Evolutionary conservation across 2,113 vertebrate species (phyloP).

Genomic region (Hystrix brachyura): DNA sequence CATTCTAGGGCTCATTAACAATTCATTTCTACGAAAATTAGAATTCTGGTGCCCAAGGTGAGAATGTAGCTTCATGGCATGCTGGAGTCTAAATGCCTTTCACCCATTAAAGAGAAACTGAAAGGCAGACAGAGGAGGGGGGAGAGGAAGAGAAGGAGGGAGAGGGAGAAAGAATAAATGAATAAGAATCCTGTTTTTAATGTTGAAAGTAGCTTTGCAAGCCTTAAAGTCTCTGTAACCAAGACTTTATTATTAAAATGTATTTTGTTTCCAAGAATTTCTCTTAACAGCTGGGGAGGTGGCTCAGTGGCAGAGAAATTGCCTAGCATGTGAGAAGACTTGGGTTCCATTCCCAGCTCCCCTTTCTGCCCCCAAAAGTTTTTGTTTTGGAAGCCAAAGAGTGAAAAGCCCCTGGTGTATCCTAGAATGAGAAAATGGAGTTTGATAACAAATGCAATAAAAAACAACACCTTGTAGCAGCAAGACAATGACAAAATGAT

Average conservation of each 20-base stretch:
- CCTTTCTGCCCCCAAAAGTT: neutral
- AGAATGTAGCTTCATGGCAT: slow-evolving; percentile 10
- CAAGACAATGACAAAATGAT: neutral
- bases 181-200: slow-evolving; percentile 41
- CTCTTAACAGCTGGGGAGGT: neutral
- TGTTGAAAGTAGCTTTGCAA: neutral
- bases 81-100: slow-evolving; percentile 1
- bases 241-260: neutral
- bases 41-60: slow-evolving; percentile 38
- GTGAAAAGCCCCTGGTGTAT: neutral
- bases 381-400: neutral
- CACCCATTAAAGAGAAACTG: neutral
- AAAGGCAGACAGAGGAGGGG: neutral
- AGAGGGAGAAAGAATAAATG: neutral
- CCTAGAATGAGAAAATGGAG: neutral
- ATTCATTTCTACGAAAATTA: slow-evolving; percentile 69
- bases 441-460: neutral
- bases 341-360: neutral
- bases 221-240: neutral
- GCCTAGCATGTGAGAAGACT: neutral
- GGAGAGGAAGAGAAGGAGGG: neutral
- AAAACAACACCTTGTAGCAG: neutral
- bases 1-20: slow-evolving; percentile 62
- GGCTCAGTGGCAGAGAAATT: neutral
- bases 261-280: neutral